Base-by-base conservation (phyloP, 2,888 invertebrate species). In the Siphlonurus alternatus region DNA sequence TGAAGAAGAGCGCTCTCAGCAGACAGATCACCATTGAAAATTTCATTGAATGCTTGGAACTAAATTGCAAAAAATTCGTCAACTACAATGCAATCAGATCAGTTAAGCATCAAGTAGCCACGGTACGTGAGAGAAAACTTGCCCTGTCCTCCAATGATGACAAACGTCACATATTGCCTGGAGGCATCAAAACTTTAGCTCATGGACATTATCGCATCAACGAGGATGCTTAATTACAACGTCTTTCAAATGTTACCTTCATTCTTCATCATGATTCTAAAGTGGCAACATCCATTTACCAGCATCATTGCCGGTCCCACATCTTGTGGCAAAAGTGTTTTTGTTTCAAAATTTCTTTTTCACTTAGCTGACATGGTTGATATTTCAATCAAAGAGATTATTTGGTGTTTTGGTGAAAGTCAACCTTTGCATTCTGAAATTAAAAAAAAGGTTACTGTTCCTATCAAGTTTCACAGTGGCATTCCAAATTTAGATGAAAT, bases 61-160 rank as follows among this genome's bases (percentile, higher is more conserved):
- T n/a, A n/a, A n/a, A n/a, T n/a, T n/a, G n/a, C n/a, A n/a, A n/a
- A n/a, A n/a, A n/a, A n/a, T n/a, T n/a, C n/a, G n/a, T n/a, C n/a
- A n/a, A n/a, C n/a, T n/a, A n/a, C n/a, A n/a, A n/a, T n/a, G n/a
- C n/a, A n/a, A n/a, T n/a, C n/a, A n/a, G n/a, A n/a, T n/a, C n/a
- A n/a, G n/a, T n/a, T n/a, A 63, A 63, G 15, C 69, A 70, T 63
- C 53, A 65, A 7, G 67, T 70, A 1, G 64, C 59, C 53, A 67
- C 66, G 1, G 62, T 68, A 7, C 38, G 63, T 38, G 67, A 69
- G 63, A 53, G 61, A 0, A 70, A 70, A 65, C 53, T 68, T 23
- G 67, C 66, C 7, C 54, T 68, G 23, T 66, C 65, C 56, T 22
- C 62, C 15, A 19, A 66, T 23, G 68, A 70, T 64, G 67, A 70